phyloP scores from a whole-genome alignment of 2,888 invertebrate genomes.

The Agrochola litura region DNA sequence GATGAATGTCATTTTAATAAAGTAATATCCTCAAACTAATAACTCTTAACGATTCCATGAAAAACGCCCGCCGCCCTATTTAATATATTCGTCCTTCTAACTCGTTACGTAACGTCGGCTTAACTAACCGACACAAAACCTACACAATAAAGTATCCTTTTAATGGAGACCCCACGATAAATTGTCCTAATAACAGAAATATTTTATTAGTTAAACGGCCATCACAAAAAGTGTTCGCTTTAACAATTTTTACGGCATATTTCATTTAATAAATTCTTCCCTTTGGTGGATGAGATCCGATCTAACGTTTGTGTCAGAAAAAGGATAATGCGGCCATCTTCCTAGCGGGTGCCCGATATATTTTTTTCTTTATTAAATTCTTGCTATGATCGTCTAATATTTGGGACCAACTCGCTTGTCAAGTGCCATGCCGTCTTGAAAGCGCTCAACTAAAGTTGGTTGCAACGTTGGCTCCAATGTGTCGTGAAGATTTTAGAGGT shows the following conservation, averaged over 20 bases:
- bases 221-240: conserved; percentile 84
- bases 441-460: conserved; percentile 20
- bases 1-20: conserved; percentile 64
- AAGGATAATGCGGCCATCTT: conserved; percentile 85
- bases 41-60: conserved; percentile 64
- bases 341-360: conserved; percentile 84
- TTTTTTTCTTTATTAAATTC: conserved; percentile 68
- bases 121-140: conserved; percentile 80
- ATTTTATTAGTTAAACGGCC: conserved; percentile 83
- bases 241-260: conserved; percentile 86
- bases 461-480: conserved; percentile 29
- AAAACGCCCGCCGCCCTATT: conserved; percentile 61
- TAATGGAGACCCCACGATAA: conserved; percentile 85
- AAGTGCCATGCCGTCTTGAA: neutral
- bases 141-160: conserved; percentile 87
- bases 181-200: conserved; percentile 88
- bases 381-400: conserved; percentile 38
- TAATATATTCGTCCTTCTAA: conserved; percentile 77
- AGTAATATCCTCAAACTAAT: conserved; percentile 62
- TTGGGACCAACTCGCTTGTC: conserved; percentile 47
- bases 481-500: conserved; percentile 51
- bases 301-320: conserved; percentile 87
- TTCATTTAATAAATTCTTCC: conserved; percentile 80
- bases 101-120: conserved; percentile 76
- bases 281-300: conserved; percentile 85